phyloP scores from a whole-genome alignment of 2,113 vertebrate genomes.

The Hyperopisus bebe region DNA sequence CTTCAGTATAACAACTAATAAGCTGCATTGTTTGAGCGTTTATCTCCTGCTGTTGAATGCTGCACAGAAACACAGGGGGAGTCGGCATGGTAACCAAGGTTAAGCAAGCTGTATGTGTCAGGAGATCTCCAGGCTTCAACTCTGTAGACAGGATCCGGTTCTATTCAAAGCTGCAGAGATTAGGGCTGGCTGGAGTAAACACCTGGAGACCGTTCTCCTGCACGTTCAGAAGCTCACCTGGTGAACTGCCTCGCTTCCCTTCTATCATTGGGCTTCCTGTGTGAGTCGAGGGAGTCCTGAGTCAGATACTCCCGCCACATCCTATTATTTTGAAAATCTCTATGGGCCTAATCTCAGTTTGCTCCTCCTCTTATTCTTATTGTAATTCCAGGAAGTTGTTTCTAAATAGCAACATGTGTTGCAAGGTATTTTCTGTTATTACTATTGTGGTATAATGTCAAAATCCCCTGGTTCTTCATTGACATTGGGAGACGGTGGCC shows the following conservation, averaged over 20 bases:
- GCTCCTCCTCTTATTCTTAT: not conserved
- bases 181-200: not conserved
- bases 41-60: not conserved
- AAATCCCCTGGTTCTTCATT: not conserved
- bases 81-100: constrained; percentile 21
- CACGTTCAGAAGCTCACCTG: not conserved
- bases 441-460: not conserved
- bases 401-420: not conserved
- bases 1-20: not conserved
- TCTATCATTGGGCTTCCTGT: not conserved
- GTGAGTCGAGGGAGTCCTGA: not conserved
- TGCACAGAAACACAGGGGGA: not conserved
- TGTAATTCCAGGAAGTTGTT: constrained; percentile 3
- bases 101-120: constrained; percentile 2
- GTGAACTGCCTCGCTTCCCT: not conserved
- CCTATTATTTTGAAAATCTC: not conserved
- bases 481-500: not conserved
- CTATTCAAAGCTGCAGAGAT: not conserved
- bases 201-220: constrained; percentile 9
- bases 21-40: not conserved
- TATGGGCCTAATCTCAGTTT: not conserved
- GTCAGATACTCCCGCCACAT: not conserved
- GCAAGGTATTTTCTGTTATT: not conserved
- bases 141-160: not conserved
- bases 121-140: not conserved